phyloP scores from a whole-genome alignment of 2,113 vertebrate genomes.

The Megalops atlanticus region DNA sequence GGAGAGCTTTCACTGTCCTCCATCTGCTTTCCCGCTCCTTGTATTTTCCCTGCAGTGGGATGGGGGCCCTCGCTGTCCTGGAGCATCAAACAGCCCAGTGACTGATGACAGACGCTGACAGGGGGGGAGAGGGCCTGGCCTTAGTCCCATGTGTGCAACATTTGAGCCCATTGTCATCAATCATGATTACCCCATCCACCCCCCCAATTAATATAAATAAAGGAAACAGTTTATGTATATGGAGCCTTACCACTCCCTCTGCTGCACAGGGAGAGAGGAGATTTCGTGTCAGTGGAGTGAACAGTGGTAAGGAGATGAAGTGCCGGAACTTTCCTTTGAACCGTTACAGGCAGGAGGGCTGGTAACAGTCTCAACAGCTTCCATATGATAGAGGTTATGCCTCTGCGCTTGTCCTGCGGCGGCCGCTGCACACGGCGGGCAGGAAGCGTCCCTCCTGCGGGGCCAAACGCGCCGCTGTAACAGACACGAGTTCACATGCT shows the following conservation, averaged over 20 bases:
- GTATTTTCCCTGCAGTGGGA: background rate
- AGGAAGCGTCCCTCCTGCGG: conserved; percentile 37
- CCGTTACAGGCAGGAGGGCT: conserved; percentile 6
- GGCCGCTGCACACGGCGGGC: conserved; percentile 39
- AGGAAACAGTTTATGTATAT: too few species aligned
- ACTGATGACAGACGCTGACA: conserved; percentile 57
- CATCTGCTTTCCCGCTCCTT: conserved; percentile 27
- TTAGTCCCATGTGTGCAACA: conserved; percentile 40
- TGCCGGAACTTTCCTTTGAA: conserved; percentile 28
- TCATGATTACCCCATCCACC: conserved; percentile 12
- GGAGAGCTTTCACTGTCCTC: background rate
- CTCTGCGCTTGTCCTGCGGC: conserved; percentile 17
- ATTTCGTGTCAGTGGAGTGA: conserved; percentile 17
- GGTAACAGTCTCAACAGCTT: conserved; percentile 31
- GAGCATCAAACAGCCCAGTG: conserved; percentile 39
- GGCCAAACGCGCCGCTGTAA: conserved; percentile 24
- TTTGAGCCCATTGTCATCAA: conserved; percentile 40
- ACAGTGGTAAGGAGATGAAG: background rate
- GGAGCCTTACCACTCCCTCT: background rate
- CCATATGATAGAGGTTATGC: conserved; percentile 34
- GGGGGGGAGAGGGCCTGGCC: conserved; percentile 22
- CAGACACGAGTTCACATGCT: conserved; percentile 39
- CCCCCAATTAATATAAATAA: too few species aligned
- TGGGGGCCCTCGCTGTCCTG: conserved; percentile 5
- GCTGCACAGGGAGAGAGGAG: background rate